Conservation (phyloP, 2,888 invertebrate species). For the Periphyllus acericola region DNA sequence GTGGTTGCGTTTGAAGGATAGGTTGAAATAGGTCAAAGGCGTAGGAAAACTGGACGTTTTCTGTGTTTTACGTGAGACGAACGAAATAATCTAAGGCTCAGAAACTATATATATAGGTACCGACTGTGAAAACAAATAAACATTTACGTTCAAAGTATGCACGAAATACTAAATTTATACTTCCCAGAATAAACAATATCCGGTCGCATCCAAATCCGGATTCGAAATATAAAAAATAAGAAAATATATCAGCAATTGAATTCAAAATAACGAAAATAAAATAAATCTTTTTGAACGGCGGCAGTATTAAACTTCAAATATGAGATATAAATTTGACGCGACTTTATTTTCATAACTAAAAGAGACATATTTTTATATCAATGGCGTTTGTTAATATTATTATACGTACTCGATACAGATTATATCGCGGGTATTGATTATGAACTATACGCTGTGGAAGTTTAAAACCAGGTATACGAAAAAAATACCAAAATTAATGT, state of each 20-base stretch:
- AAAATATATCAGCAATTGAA: neutral
- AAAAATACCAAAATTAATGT: too few species aligned
- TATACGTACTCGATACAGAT: too few species aligned
- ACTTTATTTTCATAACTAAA: neutral
- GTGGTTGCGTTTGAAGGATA: too few species aligned
- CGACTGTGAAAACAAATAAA: neutral
- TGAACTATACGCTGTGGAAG: too few species aligned
- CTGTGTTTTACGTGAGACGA: neutral
- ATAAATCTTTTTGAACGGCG: neutral
- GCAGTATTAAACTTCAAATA: neutral
- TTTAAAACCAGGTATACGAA: too few species aligned
- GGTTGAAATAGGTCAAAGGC: neutral
- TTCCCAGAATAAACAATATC: neutral
- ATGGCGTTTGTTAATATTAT: too few species aligned
- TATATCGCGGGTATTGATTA: too few species aligned
- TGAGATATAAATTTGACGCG: too few species aligned
- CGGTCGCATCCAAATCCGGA: neutral
- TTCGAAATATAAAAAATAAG: neutral
- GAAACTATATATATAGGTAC: neutral
- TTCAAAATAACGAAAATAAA: neutral
- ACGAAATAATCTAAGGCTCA: neutral
- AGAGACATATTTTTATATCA: too few species aligned
- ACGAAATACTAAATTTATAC: neutral
- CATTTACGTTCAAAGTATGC: neutral
- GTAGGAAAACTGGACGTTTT: neutral